Evolutionary conservation across 2,113 vertebrate genomes (phyloP).

Genomic region (Saguinus midas): DNA sequence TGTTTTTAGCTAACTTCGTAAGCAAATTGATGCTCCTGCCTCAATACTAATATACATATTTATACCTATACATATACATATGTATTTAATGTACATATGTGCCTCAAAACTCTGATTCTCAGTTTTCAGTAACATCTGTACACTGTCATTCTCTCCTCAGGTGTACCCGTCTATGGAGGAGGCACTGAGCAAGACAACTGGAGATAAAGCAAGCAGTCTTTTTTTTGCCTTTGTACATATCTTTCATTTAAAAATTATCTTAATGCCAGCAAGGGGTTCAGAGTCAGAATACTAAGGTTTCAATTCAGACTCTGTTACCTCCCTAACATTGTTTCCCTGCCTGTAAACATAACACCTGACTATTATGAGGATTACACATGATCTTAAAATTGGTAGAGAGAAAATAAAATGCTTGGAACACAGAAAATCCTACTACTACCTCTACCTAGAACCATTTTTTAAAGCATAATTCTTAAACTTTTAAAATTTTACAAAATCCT

Average conservation of each 20-base stretch:
- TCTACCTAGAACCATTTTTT: not conserved
- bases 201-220: not conserved
- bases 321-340: not conserved
- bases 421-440: not conserved
- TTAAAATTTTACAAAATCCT: conserved; percentile 20
- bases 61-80: too few species aligned
- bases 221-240: not conserved
- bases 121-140: too few species aligned
- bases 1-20: not conserved
- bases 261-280: not conserved
- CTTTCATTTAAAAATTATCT: not conserved
- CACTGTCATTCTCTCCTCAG: not conserved
- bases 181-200: not conserved
- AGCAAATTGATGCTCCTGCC: not conserved
- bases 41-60: not conserved
- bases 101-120: too few species aligned
- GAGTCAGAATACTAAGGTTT: not conserved
- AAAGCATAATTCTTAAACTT: not conserved
- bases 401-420: not conserved
- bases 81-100: too few species aligned
- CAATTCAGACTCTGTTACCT: not conserved
- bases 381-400: not conserved
- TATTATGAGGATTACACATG: not conserved
- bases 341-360: not conserved
- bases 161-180: accelerated